phyloP scores from a whole-genome alignment of 2,113 vertebrate genomes.

The Climacteris rufus region DNA sequence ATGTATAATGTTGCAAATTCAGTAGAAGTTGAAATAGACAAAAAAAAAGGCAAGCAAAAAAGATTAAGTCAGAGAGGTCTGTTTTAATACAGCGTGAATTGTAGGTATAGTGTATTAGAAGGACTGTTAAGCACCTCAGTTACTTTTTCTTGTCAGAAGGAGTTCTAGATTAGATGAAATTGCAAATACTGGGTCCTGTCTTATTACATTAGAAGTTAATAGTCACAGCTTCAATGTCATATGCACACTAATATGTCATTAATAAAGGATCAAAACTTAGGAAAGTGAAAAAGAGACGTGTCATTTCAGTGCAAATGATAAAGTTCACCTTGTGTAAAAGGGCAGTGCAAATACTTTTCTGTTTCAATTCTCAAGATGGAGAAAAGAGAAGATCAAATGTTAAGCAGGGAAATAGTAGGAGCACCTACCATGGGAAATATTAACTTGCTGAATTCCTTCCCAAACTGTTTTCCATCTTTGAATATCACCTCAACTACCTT shows the following conservation, averaged over 20 bases:
- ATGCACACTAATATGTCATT: background rate
- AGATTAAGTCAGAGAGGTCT: background rate
- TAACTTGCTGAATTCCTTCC: background rate
- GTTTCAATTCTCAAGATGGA: background rate
- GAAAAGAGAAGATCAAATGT: background rate
- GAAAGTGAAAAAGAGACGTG: background rate
- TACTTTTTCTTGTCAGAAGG: background rate
- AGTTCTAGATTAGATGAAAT: background rate
- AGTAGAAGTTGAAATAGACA: background rate
- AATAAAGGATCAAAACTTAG: no score
- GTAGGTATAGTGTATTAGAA: background rate
- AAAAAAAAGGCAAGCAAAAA: background rate
- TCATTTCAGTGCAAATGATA: background rate
- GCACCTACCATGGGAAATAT: background rate
- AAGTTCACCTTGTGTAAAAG: background rate
- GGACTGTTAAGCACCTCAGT: background rate
- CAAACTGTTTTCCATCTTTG: background rate
- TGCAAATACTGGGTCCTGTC: background rate
- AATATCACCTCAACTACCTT: background rate
- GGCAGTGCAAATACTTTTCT: background rate
- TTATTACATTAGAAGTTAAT: background rate
- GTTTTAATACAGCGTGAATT: background rate
- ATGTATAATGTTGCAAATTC: background rate
- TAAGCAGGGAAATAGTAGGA: background rate
- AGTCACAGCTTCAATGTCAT: background rate